Conservation (phyloP, 2,888 invertebrate genomes). For the Clitarchus hookeri region DNA sequence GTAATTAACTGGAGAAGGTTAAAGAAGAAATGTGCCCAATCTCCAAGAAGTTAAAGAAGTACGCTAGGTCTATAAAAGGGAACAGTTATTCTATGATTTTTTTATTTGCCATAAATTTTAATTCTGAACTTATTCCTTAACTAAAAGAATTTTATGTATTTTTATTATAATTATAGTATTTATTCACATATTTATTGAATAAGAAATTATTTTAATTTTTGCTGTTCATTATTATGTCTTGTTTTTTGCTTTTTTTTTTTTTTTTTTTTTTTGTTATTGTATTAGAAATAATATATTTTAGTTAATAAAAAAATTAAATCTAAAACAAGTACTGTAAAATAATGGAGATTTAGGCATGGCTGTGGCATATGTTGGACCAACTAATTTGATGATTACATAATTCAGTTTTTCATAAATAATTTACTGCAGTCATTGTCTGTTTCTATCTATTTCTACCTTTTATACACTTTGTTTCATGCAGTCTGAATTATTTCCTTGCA, state of each 20-base stretch:
- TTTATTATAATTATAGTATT: too few relatives aligned
- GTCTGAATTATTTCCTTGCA: background rate
- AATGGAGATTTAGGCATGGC: background rate
- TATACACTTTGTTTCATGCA: too few relatives aligned
- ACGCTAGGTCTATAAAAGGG: background rate
- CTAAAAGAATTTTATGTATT: background rate
- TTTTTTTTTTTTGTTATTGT: too few relatives aligned
- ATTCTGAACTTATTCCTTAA: background rate
- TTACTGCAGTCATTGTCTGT: background rate
- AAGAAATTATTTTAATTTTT: background rate
- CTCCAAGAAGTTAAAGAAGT: background rate
- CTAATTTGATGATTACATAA: background rate
- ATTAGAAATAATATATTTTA: background rate
- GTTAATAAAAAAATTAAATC: background rate
- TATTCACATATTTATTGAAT: background rate
- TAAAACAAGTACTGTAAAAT: background rate
- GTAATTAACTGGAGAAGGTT: background rate
- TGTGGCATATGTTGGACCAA: background rate
- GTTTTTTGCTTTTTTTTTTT: too few relatives aligned
- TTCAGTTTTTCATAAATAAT: constrained; percentile 6
- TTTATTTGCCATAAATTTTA: too few relatives aligned
- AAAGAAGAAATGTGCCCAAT: background rate
- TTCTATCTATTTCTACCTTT: background rate
- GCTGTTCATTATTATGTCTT: background rate
- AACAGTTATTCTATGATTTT: too few relatives aligned